Conservation (phyloP, 2,888 invertebrate species). For the Hyles lineata region DNA sequence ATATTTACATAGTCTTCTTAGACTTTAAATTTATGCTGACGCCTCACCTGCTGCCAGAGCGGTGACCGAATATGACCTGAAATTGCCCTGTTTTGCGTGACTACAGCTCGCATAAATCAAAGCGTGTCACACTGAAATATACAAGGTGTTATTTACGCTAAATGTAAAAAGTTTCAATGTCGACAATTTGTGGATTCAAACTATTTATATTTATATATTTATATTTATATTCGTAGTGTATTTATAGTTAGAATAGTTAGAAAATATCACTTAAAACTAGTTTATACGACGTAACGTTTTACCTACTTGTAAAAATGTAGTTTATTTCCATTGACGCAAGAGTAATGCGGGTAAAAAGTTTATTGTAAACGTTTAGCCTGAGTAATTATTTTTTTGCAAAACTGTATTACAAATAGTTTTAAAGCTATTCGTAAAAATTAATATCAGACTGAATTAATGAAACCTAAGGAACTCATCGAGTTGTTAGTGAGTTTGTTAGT, state of each 20-base stretch:
- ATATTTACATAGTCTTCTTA: slow-evolving; percentile 47
- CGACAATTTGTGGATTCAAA: background rate
- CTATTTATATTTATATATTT: too few species aligned
- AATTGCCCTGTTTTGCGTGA: slow-evolving; percentile 42
- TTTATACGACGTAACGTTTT: too few species aligned
- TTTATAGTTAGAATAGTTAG: background rate
- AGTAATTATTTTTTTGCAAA: too few species aligned
- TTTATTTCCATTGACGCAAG: background rate
- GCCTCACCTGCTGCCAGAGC: slow-evolving; percentile 32
- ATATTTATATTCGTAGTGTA: background rate
- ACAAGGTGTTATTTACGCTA: background rate
- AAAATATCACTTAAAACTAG: background rate
- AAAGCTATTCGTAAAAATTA: background rate
- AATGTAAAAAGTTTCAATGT: background rate
- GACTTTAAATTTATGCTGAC: slow-evolving; percentile 33
- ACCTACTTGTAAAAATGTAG: background rate
- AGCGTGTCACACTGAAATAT: slow-evolving; percentile 38
- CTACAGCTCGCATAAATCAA: slow-evolving; percentile 35
- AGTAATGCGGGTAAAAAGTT: too few species aligned
- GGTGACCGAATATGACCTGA: slow-evolving; percentile 37
- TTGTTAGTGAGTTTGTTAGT: slow-evolving; percentile 36
- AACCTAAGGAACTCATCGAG: too few species aligned
- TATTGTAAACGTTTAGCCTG: too few species aligned
- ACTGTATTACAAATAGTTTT: background rate
- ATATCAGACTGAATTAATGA: background rate